These are phyloP conservation scores for Prionailurus bengalensis DNA, from an alignment of 2,113 vertebrate species.

Conservation along the genomic window DNA sequence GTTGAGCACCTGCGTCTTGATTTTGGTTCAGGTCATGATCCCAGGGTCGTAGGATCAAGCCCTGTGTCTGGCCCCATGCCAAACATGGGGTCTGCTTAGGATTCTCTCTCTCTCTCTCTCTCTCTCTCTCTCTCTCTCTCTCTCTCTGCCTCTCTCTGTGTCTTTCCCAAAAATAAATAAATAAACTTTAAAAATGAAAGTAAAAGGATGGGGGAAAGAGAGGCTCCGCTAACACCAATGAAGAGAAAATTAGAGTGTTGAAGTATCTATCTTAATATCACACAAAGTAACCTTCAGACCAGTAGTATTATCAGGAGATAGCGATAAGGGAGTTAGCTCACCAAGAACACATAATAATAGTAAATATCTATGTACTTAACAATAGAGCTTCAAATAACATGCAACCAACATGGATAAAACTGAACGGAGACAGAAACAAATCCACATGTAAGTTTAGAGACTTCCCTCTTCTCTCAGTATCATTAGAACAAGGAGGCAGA, in stretches of 20 bases:
- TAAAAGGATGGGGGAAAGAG: not conserved
- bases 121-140: too few species aligned
- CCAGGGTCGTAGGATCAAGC: too few species aligned
- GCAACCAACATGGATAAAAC: not conserved
- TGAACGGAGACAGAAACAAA: not conserved
- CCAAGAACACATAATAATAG: not conserved
- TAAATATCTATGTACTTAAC: not conserved
- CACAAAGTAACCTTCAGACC: not conserved
- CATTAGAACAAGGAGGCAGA: not conserved
- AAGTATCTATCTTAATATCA: not conserved
- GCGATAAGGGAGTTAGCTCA: not conserved
- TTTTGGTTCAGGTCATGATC: too few species aligned
- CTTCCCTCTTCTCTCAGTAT: not conserved
- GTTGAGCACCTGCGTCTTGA: too few species aligned
- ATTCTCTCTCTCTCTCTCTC: too few species aligned
- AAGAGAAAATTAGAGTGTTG: not conserved
- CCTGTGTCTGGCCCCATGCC: too few species aligned
- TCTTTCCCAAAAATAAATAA: too few species aligned
- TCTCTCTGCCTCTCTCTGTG: too few species aligned
- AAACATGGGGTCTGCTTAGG: too few species aligned
- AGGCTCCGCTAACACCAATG: not conserved
- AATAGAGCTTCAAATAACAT: not conserved
- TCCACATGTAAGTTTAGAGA: not conserved
- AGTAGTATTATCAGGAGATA: not conserved
- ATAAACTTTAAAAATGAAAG: too few species aligned